Percentiles rank a stretch among this genome's conserved stretches.
Evolutionary conservation across 1,140 invertebrate genomes (phyloP).

Genomic region (roundworm (Caenorhabditis elegans)): DNA sequence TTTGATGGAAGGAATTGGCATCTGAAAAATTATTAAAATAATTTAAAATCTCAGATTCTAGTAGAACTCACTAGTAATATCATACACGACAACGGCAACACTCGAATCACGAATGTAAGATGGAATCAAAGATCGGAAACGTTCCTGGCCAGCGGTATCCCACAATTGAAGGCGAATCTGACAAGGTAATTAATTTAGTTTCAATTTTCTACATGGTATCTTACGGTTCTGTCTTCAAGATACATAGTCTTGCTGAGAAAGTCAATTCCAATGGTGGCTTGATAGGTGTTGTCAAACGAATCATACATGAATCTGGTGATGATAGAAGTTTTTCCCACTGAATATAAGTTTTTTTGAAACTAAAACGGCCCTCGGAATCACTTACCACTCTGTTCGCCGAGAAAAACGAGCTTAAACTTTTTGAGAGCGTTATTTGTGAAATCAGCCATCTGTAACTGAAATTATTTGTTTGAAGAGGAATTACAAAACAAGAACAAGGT

Average conservation of each 20-base stretch:
- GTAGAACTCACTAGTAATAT: constrained; percentile 85
- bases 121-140: constrained; percentile 94
- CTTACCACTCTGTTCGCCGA: constrained; percentile 26
- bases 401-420: constrained; percentile 31
- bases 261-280: constrained; percentile 99
- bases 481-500: neutral
- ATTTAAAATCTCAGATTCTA: neutral
- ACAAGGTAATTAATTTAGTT: neutral
- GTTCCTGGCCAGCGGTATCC: constrained; percentile 97
- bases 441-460: neutral
- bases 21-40: constrained; percentile 51
- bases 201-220: constrained; percentile 50
- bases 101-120: constrained; percentile 99
- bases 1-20: constrained; percentile 97
- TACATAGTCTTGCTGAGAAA: constrained; percentile 99
- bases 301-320: constrained; percentile 99
- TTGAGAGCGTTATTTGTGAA: constrained; percentile 1
- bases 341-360: constrained; percentile 64
- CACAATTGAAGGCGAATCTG: constrained; percentile 88
- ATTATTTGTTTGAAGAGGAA: neutral
- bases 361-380: neutral
- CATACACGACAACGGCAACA: constrained; percentile 98
- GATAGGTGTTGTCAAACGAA: constrained; percentile 99
- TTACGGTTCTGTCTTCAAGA: constrained; percentile 95
- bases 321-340: constrained; percentile 97